These are phyloP conservation scores for Geopemphigus sp. DNA, from an alignment of 1,140 invertebrate species.

Conservation along the genomic window DNA sequence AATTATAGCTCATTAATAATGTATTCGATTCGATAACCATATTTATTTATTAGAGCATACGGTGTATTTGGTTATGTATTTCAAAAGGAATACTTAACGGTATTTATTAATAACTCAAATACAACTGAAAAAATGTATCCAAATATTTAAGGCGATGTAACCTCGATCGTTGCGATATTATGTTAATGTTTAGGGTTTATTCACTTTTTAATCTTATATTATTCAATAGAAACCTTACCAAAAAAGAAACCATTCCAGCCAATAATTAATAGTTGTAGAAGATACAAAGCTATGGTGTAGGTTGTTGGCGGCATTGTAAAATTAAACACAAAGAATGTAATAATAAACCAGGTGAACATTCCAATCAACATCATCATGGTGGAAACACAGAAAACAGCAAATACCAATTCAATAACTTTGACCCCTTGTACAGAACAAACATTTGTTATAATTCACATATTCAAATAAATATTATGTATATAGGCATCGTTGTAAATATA, in stretches of 20 bases:
- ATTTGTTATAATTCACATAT: too few relatives aligned
- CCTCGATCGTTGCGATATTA: too few relatives aligned
- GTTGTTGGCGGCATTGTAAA: constrained; percentile 14
- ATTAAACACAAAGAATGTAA: neutral
- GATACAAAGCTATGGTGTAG: neutral
- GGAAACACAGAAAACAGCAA: constrained; percentile 16
- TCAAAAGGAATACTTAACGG: too few relatives aligned
- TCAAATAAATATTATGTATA: neutral
- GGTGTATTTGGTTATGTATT: too few relatives aligned
- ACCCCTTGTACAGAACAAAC: neutral
- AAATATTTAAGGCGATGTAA: too few relatives aligned
- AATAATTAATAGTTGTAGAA: neutral
- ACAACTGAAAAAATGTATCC: too few relatives aligned
- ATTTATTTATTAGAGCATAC: too few relatives aligned
- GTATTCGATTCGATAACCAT: too few relatives aligned
- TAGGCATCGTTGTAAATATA: neutral
- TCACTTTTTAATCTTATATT: too few relatives aligned
- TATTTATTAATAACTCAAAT: too few relatives aligned
- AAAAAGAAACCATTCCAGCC: constrained; percentile 33
- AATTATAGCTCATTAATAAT: too few relatives aligned
- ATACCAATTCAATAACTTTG: constrained; percentile 9
- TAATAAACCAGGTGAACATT: neutral
- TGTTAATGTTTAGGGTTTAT: too few relatives aligned
- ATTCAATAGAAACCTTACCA: neutral
- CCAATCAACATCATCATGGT: neutral